Conservation (phyloP, 30 jellyfish, hydroid and myxozoan genomes). For the Clytia hemisphaerica region DNA sequence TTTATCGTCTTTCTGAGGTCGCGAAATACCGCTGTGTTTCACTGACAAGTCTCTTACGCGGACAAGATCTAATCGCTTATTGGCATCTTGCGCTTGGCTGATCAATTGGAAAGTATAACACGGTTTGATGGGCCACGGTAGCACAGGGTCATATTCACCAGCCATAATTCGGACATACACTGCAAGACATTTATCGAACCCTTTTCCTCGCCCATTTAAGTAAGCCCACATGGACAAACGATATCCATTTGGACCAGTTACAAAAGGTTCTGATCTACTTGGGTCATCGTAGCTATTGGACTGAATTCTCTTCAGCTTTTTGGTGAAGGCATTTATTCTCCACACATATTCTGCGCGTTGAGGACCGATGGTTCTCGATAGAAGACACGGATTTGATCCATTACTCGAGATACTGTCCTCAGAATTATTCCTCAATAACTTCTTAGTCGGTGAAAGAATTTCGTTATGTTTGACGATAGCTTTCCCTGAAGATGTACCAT, state of each 20-base stretch:
- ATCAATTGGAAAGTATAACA: conserved; percentile 74
- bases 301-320: conserved; percentile 81
- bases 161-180: conserved; percentile 75
- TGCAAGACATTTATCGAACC: conserved; percentile 70
- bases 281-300: conserved; percentile 96
- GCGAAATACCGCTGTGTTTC: conserved; percentile 71
- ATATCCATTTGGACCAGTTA: conserved; percentile 93
- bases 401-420: conserved; percentile 42
- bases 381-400: conserved; percentile 58
- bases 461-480: conserved; percentile 14
- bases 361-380: conserved; percentile 33
- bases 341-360: conserved; percentile 94
- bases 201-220: conserved; percentile 95
- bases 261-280: conserved; percentile 81
- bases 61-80: conserved; percentile 60
- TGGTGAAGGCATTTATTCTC: conserved; percentile 72
- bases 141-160: conserved; percentile 93
- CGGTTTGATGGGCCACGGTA: conserved; percentile 93
- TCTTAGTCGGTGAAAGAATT: conserved; percentile 23
- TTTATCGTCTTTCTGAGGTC: conserved; percentile 88
- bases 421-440: conserved; percentile 2
- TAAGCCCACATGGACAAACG: conserved; percentile 91
- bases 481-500: conserved; percentile 6
- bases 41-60: conserved; percentile 86
- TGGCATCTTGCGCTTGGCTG: conserved; percentile 74